A percentile compares a stretch with the other conserved stretches of the same genome.
Conservation (phyloP, 2,797 vertebrate genomes). For the Sparidentex hasta region DNA sequence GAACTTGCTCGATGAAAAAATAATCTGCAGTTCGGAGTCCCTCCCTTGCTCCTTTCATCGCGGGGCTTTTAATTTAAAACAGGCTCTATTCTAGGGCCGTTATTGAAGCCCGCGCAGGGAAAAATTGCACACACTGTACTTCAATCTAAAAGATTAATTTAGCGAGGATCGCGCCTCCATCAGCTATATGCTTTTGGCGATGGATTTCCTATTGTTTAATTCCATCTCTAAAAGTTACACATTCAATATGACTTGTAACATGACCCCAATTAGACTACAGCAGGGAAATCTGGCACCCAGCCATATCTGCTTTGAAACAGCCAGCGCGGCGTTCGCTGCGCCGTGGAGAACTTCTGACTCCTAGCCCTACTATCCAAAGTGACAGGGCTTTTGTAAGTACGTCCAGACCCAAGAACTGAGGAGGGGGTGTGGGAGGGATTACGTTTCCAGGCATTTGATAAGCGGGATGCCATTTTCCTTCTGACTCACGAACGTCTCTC, state of each 20-base stretch:
- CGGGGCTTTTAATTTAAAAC: slow-evolving; percentile 45
- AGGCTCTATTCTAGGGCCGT: slow-evolving; percentile 5
- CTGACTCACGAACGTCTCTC: slow-evolving; percentile 80
- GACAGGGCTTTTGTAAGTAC: slow-evolving; percentile 78
- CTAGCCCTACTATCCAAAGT: slow-evolving; percentile 75
- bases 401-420: slow-evolving; percentile 68
- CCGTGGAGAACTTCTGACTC: slow-evolving; percentile 73
- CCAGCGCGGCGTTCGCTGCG: slow-evolving; percentile 49
- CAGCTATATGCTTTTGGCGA: slow-evolving; percentile 47
- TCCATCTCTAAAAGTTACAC: slow-evolving; percentile 71
- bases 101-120: slow-evolving; percentile 1
- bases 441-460: slow-evolving; percentile 81
- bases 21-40: slow-evolving; percentile 18
- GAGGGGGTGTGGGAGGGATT: slow-evolving; percentile 64
- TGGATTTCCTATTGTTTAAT: slow-evolving; percentile 70
- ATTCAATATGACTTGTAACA: slow-evolving; percentile 72
- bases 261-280: slow-evolving; percentile 82
- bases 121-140: slow-evolving; percentile 29
- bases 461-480: slow-evolving; percentile 81
- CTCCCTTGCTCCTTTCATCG: slow-evolving; percentile 51
- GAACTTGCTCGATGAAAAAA: slow-evolving; percentile 40
- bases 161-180: slow-evolving; percentile 56
- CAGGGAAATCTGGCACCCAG: slow-evolving; percentile 70
- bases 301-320: slow-evolving; percentile 78
- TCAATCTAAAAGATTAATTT: slow-evolving; percentile 72